A percentile compares a stretch with the other conserved stretches of the same genome.
phyloP scores from a whole-genome alignment of 1,140 invertebrate species.

The Leptopilina clavipes region DNA sequence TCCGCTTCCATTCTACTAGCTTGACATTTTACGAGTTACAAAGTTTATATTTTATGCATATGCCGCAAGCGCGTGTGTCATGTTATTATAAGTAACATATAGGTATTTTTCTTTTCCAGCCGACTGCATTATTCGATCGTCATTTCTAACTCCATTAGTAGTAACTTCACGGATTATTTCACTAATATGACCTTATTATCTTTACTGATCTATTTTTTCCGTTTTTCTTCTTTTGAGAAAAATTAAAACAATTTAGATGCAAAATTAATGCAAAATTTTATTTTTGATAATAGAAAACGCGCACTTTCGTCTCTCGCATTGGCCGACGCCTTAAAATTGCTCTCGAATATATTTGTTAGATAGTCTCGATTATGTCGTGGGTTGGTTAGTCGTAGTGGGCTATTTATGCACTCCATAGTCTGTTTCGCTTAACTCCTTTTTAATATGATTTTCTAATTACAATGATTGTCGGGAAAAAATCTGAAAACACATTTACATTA shows the following conservation, averaged over 20 bases:
- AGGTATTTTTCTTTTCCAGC: constrained; percentile 3
- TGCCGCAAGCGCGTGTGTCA: constrained; percentile 21
- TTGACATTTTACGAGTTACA: constrained; percentile 24
- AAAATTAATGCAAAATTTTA: not conserved
- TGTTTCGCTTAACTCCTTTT: constrained; percentile 50
- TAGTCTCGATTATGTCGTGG: constrained; percentile 27
- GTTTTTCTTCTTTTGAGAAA: not conserved
- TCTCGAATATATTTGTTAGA: constrained; percentile 25
- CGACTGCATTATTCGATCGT: not conserved
- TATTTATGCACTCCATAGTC: constrained; percentile 58
- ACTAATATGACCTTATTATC: constrained; percentile 5
- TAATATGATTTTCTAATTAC: constrained; percentile 14
- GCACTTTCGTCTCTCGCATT: constrained; percentile 46
- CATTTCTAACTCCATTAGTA: constrained; percentile 6
- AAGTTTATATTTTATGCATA: constrained; percentile 11
- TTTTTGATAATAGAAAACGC: constrained; percentile 37
- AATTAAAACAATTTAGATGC: not conserved
- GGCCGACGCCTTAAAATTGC: constrained; percentile 47
- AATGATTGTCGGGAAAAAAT: not conserved
- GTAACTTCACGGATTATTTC: constrained; percentile 5
- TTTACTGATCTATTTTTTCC: not conserved
- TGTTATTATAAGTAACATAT: constrained; percentile 8
- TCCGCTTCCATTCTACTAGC: constrained; percentile 35
- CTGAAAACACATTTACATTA: not conserved
- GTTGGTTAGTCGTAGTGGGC: constrained; percentile 42